These are phyloP conservation scores for Drosophila setifemur DNA, from an alignment of 1,140 invertebrate genomes.

Conservation along the genomic window DNA sequence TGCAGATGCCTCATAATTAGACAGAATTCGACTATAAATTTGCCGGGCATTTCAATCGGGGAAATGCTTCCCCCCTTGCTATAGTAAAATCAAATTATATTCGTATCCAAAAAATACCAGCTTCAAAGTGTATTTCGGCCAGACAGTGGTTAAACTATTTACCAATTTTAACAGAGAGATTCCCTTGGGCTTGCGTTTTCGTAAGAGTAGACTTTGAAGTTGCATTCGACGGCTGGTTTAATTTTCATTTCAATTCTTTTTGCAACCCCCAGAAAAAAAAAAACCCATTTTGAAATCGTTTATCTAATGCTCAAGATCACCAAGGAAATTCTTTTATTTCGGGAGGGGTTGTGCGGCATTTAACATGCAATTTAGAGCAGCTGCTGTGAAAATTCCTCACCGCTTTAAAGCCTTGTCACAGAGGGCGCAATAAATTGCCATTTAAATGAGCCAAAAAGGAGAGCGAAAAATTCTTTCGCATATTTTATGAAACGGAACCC, in stretches of 20 bases:
- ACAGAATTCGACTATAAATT: slow-evolving; percentile 1
- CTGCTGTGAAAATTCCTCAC: slow-evolving; percentile 65
- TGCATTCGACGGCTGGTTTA: slow-evolving; percentile 39
- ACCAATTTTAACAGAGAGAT: slow-evolving; percentile 26
- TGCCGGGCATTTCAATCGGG: slow-evolving; percentile 29
- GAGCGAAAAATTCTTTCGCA: slow-evolving; percentile 26
- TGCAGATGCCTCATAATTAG: slow-evolving; percentile 17
- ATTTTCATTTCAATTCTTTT: slow-evolving; percentile 47
- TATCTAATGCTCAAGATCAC: slow-evolving; percentile 66
- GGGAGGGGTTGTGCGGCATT: slow-evolving; percentile 38
- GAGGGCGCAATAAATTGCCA: slow-evolving; percentile 67
- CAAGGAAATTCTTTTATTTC: neutral
- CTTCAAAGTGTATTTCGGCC: slow-evolving; percentile 30
- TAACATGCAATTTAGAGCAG: slow-evolving; percentile 73
- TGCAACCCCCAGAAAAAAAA: slow-evolving; percentile 32
- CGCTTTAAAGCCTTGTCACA: slow-evolving; percentile 28
- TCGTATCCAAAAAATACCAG: slow-evolving; percentile 7
- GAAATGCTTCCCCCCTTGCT: slow-evolving; percentile 9
- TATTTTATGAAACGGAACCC: slow-evolving; percentile 34
- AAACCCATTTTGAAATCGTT: slow-evolving; percentile 49
- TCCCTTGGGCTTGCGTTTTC: slow-evolving; percentile 27
- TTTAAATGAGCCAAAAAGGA: slow-evolving; percentile 76
- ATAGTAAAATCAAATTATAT: slow-evolving; percentile 27
- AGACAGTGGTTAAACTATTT: slow-evolving; percentile 49
- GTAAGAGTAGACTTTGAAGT: slow-evolving; percentile 56